Base-by-base conservation (phyloP, 2,888 invertebrate species). In the Cataglyphis cursor region DNA sequence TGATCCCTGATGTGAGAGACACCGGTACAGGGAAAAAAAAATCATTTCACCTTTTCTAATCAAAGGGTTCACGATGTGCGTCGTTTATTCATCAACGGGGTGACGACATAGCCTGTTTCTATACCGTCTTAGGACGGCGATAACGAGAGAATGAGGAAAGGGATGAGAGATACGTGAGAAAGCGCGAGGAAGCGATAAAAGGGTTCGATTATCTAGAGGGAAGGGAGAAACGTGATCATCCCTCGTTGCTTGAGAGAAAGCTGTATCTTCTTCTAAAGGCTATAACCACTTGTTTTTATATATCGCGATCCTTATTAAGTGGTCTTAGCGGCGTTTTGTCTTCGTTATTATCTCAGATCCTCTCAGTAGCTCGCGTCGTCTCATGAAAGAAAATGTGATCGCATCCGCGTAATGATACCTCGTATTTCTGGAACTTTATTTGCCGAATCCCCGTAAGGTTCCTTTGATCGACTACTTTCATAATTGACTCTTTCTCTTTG, bases 161-260 rank as follows among this genome's bases (percentile, higher is more conserved):
- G 28, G n/a, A 21, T 31, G 21, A 61, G 72, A 61, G 74, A 51
- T 82, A 38, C 18, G 64, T 41, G 72, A 76, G 76, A 76, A 74
- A 68, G 18, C 35, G 51, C 38, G 38, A 66, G 28, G 68, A 54
- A 68, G 15, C 28, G 54, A 41, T 73, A 61, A 83, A 84, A 89
- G 86, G 90, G 92, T 89, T 93, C 92, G 92, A 94, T 94, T 94
- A 93, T 91, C 91, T 88, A 51, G 48, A 48, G n/a, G 51, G 51
- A 51, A 51, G 89, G 81, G 88, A 88, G 88, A 93, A 93, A 94
- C 90, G 86, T 89, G 92, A 94, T 94, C 92, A 92, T 85, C 90
- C 84, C 78, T 12, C 24, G 31, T 92, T 87, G 84, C 75, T 82
- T 82, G 84, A 15, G 81, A 21, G 48, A 24, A 90, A 89, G 85